phyloP scores from a whole-genome alignment of 2,888 invertebrate genomes.

The Drosophila atroscutellata region DNA sequence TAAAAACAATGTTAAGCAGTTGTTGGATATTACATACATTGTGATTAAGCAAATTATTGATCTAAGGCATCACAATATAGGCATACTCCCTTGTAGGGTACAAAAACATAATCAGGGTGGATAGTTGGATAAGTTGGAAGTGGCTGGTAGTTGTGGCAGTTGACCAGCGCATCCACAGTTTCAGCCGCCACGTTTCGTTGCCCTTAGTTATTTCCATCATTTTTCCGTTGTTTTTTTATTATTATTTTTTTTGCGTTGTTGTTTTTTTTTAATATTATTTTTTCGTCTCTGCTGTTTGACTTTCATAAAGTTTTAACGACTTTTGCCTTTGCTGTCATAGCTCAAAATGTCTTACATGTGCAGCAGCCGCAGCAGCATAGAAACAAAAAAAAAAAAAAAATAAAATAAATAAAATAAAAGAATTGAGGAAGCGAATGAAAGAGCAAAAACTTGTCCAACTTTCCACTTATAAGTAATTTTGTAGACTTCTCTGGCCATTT shows the following conservation, averaged over 20 bases:
- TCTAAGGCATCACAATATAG: not conserved
- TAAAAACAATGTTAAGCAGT: not conserved
- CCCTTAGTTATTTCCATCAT: slow-evolving; percentile 74
- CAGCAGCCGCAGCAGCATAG: slow-evolving; percentile 38
- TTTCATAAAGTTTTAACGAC: slow-evolving; percentile 82
- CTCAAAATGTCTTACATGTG: slow-evolving; percentile 77
- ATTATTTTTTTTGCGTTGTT: slow-evolving; percentile 34
- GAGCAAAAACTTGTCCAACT: slow-evolving; percentile 73
- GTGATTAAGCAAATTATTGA: not conserved
- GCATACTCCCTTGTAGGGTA: slow-evolving; percentile 7
- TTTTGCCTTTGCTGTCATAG: slow-evolving; percentile 77
- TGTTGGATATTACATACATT: not conserved
- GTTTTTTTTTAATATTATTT: slow-evolving; percentile 30
- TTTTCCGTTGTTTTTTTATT: slow-evolving; percentile 37
- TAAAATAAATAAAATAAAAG: slow-evolving; percentile 16
- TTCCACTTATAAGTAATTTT: slow-evolving; percentile 77
- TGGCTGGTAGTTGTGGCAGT: slow-evolving; percentile 51
- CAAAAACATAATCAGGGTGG: slow-evolving; percentile 58
- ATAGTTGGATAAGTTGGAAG: slow-evolving; percentile 44
- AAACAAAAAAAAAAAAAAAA: slow-evolving; percentile 9
- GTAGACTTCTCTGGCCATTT: slow-evolving; percentile 58
- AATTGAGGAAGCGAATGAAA: slow-evolving; percentile 32
- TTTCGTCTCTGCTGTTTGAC: slow-evolving; percentile 75
- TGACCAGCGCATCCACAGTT: slow-evolving; percentile 65
- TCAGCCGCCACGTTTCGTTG: slow-evolving; percentile 74